Percentiles rank a stretch among this genome's conserved stretches.
phyloP scores from a whole-genome alignment of 2,113 vertebrate species.

The Motacilla tschutschensis region DNA sequence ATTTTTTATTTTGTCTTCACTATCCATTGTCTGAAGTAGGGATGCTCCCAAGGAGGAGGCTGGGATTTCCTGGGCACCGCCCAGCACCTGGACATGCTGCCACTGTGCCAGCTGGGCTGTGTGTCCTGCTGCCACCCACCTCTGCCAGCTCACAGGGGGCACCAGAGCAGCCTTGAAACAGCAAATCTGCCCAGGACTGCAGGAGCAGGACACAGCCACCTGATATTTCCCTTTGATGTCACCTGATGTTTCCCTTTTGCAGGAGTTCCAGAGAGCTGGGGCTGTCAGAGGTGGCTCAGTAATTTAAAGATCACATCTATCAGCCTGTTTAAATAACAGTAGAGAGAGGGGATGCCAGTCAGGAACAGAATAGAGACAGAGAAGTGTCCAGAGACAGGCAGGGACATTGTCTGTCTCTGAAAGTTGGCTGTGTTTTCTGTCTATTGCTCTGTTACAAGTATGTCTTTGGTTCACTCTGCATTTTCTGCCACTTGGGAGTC shows the following conservation, averaged over 20 bases:
- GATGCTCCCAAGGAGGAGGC: neutral
- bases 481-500: neutral
- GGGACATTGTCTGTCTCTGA: neutral
- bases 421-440: neutral
- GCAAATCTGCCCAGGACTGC: neutral
- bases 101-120: neutral
- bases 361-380: neutral
- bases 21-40: neutral
- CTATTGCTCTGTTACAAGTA: neutral
- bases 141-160: neutral
- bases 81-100: rapidly evolving
- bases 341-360: neutral
- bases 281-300: neutral
- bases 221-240: neutral
- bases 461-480: neutral
- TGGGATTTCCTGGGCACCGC: neutral
- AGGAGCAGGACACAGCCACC: neutral
- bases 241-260: neutral
- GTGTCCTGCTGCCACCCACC: neutral
- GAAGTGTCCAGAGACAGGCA: neutral
- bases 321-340: neutral
- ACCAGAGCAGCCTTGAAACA: neutral
- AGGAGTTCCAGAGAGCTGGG: neutral
- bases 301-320: neutral
- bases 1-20: neutral